These are phyloP conservation scores for Paguma larvata DNA, from an alignment of 2,797 vertebrate species.

Conservation along the genomic window DNA sequence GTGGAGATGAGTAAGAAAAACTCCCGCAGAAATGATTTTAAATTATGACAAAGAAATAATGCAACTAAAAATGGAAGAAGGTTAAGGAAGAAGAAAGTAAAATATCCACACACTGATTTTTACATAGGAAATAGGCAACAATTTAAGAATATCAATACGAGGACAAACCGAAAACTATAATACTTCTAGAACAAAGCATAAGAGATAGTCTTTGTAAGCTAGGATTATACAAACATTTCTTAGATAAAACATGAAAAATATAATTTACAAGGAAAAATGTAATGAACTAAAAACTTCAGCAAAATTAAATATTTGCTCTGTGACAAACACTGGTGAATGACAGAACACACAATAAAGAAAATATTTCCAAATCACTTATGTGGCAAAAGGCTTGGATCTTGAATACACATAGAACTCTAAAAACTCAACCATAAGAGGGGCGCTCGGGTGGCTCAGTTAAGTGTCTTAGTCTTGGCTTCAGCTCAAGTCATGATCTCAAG, in stretches of 20 bases:
- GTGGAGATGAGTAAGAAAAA: not conserved
- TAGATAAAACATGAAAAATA: not conserved
- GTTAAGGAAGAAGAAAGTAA: not conserved
- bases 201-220: not conserved
- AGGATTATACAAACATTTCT: not conserved
- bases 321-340: not conserved
- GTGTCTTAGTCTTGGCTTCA: too few relatives aligned
- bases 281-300: not conserved
- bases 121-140: not conserved
- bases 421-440: not conserved
- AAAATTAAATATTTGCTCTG: slow-evolving; percentile 24
- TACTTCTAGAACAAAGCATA: not conserved
- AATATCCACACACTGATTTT: not conserved
- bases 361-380: not conserved
- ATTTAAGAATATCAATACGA: not conserved
- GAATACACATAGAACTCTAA: slow-evolving; percentile 11
- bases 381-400: not conserved
- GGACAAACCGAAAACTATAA: not conserved
- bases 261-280: not conserved
- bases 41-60: not conserved
- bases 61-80: not conserved
- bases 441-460: too few relatives aligned
- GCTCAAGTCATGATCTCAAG: too few relatives aligned
- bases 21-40: not conserved
- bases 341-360: not conserved